Percentiles rank a stretch among this genome's conserved stretches.
phyloP scores from a whole-genome alignment of 1,140 invertebrate species.

The Notospermus geniculatus region DNA sequence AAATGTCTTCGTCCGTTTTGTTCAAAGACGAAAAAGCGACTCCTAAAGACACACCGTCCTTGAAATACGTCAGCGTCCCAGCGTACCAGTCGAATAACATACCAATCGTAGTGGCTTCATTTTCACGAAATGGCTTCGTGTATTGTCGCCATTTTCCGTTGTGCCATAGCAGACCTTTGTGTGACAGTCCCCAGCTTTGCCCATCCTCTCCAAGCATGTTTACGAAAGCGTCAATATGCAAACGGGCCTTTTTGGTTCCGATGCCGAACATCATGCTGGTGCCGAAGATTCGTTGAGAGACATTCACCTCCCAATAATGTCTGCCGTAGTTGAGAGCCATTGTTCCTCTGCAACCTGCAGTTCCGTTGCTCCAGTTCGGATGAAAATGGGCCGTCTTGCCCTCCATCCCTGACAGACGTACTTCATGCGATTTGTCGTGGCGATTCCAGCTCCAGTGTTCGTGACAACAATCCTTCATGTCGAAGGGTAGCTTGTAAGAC shows the following conservation, averaged over 20 bases:
- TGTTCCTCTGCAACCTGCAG: constrained; percentile 68
- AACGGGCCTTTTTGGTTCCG: constrained; percentile 63
- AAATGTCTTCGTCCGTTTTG: constrained; percentile 61
- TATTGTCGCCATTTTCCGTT: constrained; percentile 62
- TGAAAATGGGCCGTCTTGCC: constrained; percentile 62
- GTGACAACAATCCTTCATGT: constrained; percentile 56
- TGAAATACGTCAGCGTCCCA: constrained; percentile 72
- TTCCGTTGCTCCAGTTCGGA: constrained; percentile 74
- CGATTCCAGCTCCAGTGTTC: constrained; percentile 70
- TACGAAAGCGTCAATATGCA: constrained; percentile 68
- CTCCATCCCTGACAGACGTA: constrained; percentile 61
- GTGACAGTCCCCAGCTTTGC: constrained; percentile 71
- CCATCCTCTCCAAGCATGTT: constrained; percentile 71
- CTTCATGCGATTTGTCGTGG: constrained; percentile 65
- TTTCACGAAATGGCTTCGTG: constrained; percentile 70
- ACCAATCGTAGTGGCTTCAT: constrained; percentile 67
- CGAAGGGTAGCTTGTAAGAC: not conserved
- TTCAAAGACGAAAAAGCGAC: constrained; percentile 60
- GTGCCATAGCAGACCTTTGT: constrained; percentile 73
- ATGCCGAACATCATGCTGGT: constrained; percentile 79
- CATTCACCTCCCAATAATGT: constrained; percentile 70
- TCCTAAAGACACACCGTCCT: constrained; percentile 67
- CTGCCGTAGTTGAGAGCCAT: constrained; percentile 64
- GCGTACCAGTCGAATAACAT: constrained; percentile 67
- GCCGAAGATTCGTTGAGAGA: constrained; percentile 69